Conservation (phyloP, 2,888 invertebrate genomes). For the Caenorhabditis imperialis region DNA sequence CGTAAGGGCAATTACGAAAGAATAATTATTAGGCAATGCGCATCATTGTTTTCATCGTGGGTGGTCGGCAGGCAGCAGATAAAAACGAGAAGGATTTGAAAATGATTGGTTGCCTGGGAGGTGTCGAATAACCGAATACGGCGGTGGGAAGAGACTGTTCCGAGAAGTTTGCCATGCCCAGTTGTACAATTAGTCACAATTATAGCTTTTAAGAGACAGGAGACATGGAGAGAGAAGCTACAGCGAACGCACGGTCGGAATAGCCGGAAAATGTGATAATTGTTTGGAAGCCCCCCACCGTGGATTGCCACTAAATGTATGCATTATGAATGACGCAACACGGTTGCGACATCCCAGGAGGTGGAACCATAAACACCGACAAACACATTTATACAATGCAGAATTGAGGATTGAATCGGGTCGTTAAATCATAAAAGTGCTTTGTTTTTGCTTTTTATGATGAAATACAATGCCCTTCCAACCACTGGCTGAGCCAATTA, state of each 20-base stretch:
- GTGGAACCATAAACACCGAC: slow-evolving; percentile 5
- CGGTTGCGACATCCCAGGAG: slow-evolving; percentile 26
- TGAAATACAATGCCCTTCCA: no score
- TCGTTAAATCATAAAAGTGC: slow-evolving; percentile 23
- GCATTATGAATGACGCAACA: slow-evolving; percentile 54
- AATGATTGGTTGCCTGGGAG: slow-evolving; percentile 47
- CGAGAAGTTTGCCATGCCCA: slow-evolving; percentile 45
- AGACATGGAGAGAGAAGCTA: slow-evolving; percentile 20
- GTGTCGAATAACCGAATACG: slow-evolving; percentile 48
- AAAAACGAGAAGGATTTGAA: slow-evolving; percentile 43
- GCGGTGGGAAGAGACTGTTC: slow-evolving; percentile 38
- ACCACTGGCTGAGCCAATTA: slow-evolving; percentile 5
- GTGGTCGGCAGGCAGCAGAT: slow-evolving; percentile 27
- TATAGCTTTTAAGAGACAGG: slow-evolving; percentile 42
- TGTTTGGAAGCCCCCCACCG: slow-evolving; percentile 38
- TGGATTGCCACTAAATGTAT: slow-evolving; percentile 28
- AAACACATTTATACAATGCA: slow-evolving; percentile 9
- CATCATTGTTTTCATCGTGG: slow-evolving; percentile 53
- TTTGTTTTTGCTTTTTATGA: no score
- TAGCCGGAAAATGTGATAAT: slow-evolving; percentile 55
- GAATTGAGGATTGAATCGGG: slow-evolving; percentile 3
- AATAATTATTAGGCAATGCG: slow-evolving; percentile 52
- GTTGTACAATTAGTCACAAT: slow-evolving; percentile 52
- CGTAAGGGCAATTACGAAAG: slow-evolving; percentile 34
- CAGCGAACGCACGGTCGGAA: no score